Evolutionary conservation across 37 sponge, comb jelly and placozoan species (phyloP).

Genomic region (Axinella damicornis): DNA sequence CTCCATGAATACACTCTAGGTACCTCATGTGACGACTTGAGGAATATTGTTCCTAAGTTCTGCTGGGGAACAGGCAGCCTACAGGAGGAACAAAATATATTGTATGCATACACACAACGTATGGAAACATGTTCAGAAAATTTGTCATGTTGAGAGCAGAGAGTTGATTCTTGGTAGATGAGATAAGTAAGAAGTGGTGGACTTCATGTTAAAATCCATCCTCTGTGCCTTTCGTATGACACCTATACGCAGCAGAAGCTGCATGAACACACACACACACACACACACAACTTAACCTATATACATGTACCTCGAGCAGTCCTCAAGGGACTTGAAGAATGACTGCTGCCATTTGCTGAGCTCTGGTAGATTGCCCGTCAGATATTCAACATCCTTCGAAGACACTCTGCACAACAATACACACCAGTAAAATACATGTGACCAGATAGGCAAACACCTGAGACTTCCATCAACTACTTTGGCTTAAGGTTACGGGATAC

Average conservation of each 20-base stretch:
- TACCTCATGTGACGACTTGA: slow-evolving; percentile 57
- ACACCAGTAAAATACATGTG: neutral
- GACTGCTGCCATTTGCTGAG: slow-evolving; percentile 66
- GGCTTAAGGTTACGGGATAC: too few relatives aligned
- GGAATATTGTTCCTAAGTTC: slow-evolving; percentile 61
- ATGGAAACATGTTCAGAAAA: too few relatives aligned
- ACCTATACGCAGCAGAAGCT: too few relatives aligned
- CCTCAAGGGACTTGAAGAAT: slow-evolving; percentile 57
- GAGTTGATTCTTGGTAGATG: too few relatives aligned
- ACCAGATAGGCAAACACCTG: too few relatives aligned
- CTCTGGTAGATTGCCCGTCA: slow-evolving; percentile 76
- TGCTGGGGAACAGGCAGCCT: slow-evolving; percentile 57
- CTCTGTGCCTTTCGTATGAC: too few relatives aligned
- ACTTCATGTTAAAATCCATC: too few relatives aligned
- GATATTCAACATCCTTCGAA: slow-evolving; percentile 40
- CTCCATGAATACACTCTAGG: too few relatives aligned
- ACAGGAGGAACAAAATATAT: neutral
- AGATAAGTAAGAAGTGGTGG: too few relatives aligned
- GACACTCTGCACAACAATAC: slow-evolving; percentile 22
- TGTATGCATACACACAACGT: too few relatives aligned
- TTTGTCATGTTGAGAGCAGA: too few relatives aligned
- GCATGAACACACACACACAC: neutral
- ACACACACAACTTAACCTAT: neutral
- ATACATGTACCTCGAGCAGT: slow-evolving; percentile 53
- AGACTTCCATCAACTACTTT: too few relatives aligned